Percentiles rank a stretch among this genome's conserved stretches.
Conservation (phyloP, 53 echinoderm and acorn worm species). For the Holothuria leucospilota region DNA sequence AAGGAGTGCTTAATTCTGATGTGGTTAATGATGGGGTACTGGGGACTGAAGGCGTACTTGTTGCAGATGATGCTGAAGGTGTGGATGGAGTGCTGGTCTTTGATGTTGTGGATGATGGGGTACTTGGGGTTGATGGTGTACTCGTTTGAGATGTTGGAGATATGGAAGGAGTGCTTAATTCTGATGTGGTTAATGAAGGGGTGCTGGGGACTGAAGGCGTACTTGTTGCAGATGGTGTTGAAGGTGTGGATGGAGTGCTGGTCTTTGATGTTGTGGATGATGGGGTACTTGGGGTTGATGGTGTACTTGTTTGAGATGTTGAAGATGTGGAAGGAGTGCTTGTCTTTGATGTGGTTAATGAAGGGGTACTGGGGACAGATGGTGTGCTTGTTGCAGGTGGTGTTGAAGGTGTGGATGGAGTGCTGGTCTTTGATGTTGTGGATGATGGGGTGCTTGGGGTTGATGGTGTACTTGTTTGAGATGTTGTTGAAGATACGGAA, state of each 20-base stretch:
- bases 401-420: no score
- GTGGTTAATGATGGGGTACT: background rate
- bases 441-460: no score
- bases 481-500: no score
- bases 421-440: no score
- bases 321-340: background rate
- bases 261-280: background rate
- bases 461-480: no score
- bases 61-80: background rate
- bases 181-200: background rate
- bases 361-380: no score
- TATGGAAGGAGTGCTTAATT: background rate
- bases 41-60: background rate
- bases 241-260: background rate
- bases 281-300: no score
- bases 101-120: background rate
- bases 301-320: background rate
- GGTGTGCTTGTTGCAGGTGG: no score
- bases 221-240: background rate
- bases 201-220: background rate
- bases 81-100: background rate
- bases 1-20: conserved; percentile 48
- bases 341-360: background rate
- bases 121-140: background rate
- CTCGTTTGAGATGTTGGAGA: background rate